These are phyloP conservation scores for Conomelus anceps DNA, from an alignment of 2,888 invertebrate genomes.

Conservation along the genomic window DNA sequence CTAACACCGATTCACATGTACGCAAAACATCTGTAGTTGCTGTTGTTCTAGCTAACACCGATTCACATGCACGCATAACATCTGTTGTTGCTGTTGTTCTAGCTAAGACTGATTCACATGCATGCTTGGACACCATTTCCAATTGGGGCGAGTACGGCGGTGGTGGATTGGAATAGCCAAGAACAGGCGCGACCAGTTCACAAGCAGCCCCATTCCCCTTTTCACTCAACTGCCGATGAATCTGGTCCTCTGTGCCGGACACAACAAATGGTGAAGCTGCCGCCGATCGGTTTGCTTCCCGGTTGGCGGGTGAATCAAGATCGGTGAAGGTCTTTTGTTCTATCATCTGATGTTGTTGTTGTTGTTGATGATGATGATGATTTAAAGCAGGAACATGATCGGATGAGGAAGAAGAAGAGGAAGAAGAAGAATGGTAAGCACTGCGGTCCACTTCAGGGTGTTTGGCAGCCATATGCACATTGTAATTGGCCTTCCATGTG, in stretches of 20 bases:
- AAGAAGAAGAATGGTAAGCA: background rate
- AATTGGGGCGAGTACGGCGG: background rate
- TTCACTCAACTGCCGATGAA: too few relatives aligned
- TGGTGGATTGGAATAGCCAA: background rate
- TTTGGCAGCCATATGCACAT: background rate
- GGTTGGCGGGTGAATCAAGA: background rate
- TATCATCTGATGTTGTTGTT: background rate
- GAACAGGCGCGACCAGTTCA: too few relatives aligned
- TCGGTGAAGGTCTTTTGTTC: background rate
- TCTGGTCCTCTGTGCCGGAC: background rate
- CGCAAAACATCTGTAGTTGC: too few relatives aligned
- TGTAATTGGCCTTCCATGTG: background rate
- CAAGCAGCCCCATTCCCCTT: background rate
- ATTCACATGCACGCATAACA: too few relatives aligned
- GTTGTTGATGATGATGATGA: background rate
- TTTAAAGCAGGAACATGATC: background rate
- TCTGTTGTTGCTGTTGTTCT: background rate
- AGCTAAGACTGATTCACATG: background rate
- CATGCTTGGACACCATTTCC: too few relatives aligned
- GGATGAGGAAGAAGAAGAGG: background rate
- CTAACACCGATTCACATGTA: too few relatives aligned
- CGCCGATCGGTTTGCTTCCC: background rate
- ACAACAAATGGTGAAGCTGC: background rate
- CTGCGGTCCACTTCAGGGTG: background rate
- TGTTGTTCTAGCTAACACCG: background rate